Evolutionary conservation across 2,888 invertebrate genomes (phyloP), one percentile per base, ranked within the genome.

Genomic region (Galerucella calmariensis): DNA sequence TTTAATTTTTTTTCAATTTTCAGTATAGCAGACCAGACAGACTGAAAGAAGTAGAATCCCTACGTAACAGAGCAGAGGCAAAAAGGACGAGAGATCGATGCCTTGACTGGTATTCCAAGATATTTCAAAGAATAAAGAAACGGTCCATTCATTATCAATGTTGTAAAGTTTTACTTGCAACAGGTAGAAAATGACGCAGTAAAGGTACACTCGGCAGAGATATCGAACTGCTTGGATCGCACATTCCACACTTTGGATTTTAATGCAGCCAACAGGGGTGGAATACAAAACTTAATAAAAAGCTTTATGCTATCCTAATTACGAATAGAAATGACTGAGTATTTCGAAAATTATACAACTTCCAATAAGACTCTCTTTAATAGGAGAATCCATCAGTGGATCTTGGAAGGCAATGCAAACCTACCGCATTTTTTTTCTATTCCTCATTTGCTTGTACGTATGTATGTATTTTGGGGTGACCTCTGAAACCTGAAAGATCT

Each of bases 121-220:
- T 14, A 67, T 59, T 72, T 61, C 24, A 61, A 63, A 67, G 72
- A 73, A 68, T n/a, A 62, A 65, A 68, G 73, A 73, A 68, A 72
- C 41, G 27, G 48, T 73, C 73, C 73, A 67, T 73, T 73, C 73
- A 68, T 68, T 73, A 61, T 73, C 63, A 51, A 67, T 58, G 67
- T 72, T 72, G 46, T 44, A 56, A 73, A 68, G 53, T 66, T 67
- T 62, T 12, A 68, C 62, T 61, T 14, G 72, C 69, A 73, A 73
- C 73, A 73, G 73, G 73, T 73, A 63, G 73, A 73, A 73, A 73
- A 68, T 73, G 73, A 61, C 59, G 68, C 73, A 73, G 61, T 70
- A 53, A 35, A 70, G 56, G 70, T 41, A 44, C 51, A 44, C 46
- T 58, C 2, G 12, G 12, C 16, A 6, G 58, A 27, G 12, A 59